These are phyloP conservation scores for Ellobius talpinus DNA, from an alignment of 2,113 vertebrate genomes.

Conservation along the genomic window DNA sequence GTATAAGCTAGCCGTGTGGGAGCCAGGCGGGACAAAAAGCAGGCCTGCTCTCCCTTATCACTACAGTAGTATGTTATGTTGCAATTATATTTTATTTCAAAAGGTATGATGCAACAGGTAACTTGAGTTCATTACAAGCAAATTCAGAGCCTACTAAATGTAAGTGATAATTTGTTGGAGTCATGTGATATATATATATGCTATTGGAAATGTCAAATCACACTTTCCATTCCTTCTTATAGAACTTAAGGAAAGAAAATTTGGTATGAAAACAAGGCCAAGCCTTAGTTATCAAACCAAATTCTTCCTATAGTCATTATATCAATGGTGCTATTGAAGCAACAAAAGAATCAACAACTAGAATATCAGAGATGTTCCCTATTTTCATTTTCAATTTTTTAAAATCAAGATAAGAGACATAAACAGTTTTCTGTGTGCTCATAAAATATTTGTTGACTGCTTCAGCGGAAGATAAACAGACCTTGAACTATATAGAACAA, in stretches of 20 bases:
- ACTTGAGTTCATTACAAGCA: neutral
- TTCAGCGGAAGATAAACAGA: neutral
- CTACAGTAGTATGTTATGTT: neutral
- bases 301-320: neutral
- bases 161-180: neutral
- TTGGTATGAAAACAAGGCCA: neutral
- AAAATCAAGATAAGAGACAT: neutral
- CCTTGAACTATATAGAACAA: neutral
- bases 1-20: too few relatives aligned
- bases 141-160: neutral
- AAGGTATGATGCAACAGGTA: neutral
- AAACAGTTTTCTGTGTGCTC: neutral
- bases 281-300: neutral
- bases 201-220: neutral
- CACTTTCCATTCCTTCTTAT: neutral
- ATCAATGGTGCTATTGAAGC: neutral
- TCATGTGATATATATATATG: neutral
- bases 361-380: neutral
- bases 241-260: neutral
- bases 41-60: too few relatives aligned
- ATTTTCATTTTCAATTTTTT: neutral
- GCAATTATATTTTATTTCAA: neutral
- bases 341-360: neutral
- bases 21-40: too few relatives aligned
- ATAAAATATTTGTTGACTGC: conserved; percentile 20